Conservation (phyloP, 2,888 invertebrate species). For the Noctua pronuba region DNA sequence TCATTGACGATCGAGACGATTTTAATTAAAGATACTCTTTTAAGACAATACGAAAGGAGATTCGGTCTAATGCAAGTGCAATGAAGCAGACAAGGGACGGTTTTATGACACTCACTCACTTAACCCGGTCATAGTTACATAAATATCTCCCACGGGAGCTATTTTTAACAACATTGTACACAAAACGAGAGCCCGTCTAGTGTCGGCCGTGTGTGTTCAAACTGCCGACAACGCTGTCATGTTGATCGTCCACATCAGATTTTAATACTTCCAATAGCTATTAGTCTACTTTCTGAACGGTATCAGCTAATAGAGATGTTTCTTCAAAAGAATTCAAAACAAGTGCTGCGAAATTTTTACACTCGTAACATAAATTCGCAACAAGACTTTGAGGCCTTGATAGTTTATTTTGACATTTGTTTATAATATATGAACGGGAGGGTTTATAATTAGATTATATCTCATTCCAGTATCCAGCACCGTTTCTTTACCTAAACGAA, state of each 20-base stretch:
- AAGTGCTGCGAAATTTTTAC: conserved; percentile 29
- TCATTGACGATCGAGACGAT: conserved; percentile 4
- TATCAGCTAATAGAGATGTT: conserved; percentile 44
- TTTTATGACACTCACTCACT: conserved; percentile 81
- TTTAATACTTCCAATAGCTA: conserved; percentile 50
- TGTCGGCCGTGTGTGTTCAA: conserved; percentile 67
- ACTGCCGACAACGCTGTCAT: conserved; percentile 68
- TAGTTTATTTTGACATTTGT: conserved; percentile 59
- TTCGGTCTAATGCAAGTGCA: conserved; percentile 66
- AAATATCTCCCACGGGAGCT: conserved; percentile 86
- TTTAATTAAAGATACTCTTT: conserved; percentile 18
- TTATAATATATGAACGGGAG: conserved; percentile 48
- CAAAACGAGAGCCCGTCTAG: conserved; percentile 81
- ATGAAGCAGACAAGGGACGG: conserved; percentile 71
- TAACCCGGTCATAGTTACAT: conserved; percentile 89
- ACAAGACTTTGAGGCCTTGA: conserved; percentile 46
- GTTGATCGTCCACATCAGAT: conserved; percentile 44
- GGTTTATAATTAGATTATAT: conserved; percentile 51
- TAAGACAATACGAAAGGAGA: conserved; percentile 26
- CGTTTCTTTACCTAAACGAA: conserved; percentile 19
- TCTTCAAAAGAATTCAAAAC: conserved; percentile 31
- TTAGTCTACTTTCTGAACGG: conserved; percentile 55
- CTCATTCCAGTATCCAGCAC: conserved; percentile 29
- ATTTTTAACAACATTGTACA: conserved; percentile 85
- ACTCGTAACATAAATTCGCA: conserved; percentile 39